Evolutionary conservation across 2,797 vertebrate species (phyloP).

Genomic region (Parauchenoglanis punctatus): DNA sequence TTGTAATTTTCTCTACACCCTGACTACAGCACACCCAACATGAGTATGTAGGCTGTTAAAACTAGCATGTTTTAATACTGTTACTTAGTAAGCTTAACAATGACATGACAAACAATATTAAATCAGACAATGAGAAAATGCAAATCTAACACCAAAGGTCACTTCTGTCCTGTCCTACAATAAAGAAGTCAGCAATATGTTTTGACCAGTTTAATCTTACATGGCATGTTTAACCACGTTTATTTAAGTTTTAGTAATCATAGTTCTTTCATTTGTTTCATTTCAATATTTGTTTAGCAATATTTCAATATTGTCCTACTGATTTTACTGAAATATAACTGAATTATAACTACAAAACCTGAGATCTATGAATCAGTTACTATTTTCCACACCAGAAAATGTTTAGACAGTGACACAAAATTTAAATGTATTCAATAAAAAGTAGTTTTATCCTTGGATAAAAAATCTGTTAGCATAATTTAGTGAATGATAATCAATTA

Average conservation of each 20-base stretch:
- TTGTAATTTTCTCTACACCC: not conserved
- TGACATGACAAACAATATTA: not conserved
- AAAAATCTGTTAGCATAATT: not conserved
- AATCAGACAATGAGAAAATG: not conserved
- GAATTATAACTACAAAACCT: not conserved
- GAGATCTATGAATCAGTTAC: not conserved
- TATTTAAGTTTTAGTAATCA: not conserved
- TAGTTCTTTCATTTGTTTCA: not conserved
- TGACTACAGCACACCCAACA: not conserved
- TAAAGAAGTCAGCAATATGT: not conserved
- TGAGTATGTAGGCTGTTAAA: not conserved
- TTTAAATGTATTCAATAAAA: not conserved
- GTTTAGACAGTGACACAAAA: not conserved
- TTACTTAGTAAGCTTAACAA: not conserved
- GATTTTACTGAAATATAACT: not conserved
- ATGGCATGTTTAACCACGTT: not conserved
- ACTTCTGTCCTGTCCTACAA: not conserved
- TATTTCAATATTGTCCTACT: too few species aligned
- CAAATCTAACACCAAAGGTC: not conserved
- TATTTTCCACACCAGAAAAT: not conserved
- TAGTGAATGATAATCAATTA: slow-evolving; percentile 9
- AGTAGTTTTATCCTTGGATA: not conserved
- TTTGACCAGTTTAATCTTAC: not conserved
- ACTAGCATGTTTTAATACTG: not conserved
- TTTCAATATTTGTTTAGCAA: not conserved